Base-by-base conservation (phyloP, 1,140 invertebrate genomes). In the Brachionus koreanus region DNA sequence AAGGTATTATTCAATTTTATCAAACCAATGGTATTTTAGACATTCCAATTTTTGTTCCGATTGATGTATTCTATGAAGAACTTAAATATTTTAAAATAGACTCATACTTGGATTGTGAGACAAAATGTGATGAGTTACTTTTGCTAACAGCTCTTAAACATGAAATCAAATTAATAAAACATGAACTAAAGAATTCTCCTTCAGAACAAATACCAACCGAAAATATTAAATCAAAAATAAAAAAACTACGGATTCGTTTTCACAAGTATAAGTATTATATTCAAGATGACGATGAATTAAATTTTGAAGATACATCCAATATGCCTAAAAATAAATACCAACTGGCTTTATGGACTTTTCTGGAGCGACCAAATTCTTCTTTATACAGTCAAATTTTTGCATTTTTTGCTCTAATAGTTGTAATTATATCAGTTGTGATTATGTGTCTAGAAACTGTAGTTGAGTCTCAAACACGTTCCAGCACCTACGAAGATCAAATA, bases 401-500 rank as follows among this genome's bases (percentile, higher is more conserved):
- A 12, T 79, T 79, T 42, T 61, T 82, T 52, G 39, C 35, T 13
- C 13, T 82, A 1, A 16, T 69, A n/a, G 43, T 52, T 12, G 63
- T 82, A 9, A 82, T 82, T 96, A 96, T 89, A 94, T 98, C 90
- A 95, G 98, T 90, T 98, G 96, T 88, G 97, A 98, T 91, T 92
- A 98, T 90, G 98, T 98, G 96, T 87, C 93, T 98, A 90, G 95
- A 79, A 35, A 79, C 76, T 12, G 76, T 79, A 12, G 35, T 79
- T 16, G 76, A 79, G 1, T 79, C 76, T 67, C 33, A 52, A 82
- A 42, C 35, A 13, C 19, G 57, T 1, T 43, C 61, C 7, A 39
- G 37, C 9, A 25, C n/a, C 19, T 5, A 52, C 29, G 43, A 35
- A 5, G 25, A 49, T 39, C 13, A 25, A 5, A 33, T 19, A 5